Percentiles rank a stretch among this genome's conserved stretches.
Evolutionary conservation across 2,888 invertebrate species (phyloP).

Genomic region (Agrotis puta): DNA sequence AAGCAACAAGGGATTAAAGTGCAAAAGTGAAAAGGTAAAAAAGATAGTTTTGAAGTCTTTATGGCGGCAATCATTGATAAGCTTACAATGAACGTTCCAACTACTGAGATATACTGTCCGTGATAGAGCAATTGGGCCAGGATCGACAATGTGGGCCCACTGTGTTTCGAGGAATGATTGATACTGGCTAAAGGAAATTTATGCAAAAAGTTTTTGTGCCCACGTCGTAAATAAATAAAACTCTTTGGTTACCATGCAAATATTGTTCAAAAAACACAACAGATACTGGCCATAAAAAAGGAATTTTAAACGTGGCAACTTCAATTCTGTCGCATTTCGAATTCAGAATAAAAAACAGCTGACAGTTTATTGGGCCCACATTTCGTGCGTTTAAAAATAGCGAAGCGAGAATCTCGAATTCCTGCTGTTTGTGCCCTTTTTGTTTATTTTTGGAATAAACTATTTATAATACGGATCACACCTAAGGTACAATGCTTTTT

Average conservation of each 20-base stretch:
- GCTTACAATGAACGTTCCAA: too few species aligned
- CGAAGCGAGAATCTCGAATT: background rate
- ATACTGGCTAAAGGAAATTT: background rate
- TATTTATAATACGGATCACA: conserved; percentile 7
- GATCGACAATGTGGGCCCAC: background rate
- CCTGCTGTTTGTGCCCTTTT: background rate
- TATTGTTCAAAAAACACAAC: conserved; percentile 28
- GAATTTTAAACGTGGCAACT: conserved; percentile 44
- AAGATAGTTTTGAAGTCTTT: too few species aligned
- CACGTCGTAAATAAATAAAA: conserved; percentile 17
- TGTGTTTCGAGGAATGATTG: background rate
- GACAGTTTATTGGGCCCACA: conserved; percentile 32
- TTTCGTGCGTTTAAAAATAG: conserved; percentile 38
- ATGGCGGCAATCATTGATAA: too few species aligned
- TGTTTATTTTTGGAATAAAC: conserved; percentile 7
- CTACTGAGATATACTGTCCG: too few species aligned
- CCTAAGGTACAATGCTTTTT: background rate
- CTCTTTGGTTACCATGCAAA: conserved; percentile 26
- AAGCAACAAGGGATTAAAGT: too few species aligned
- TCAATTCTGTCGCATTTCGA: conserved; percentile 32
- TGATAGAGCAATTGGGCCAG: too few species aligned
- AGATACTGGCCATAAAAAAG: conserved; percentile 42
- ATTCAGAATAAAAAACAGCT: conserved; percentile 50
- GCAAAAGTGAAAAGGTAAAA: too few species aligned
- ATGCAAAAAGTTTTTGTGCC: background rate